Evolutionary conservation across 1,140 invertebrate genomes (phyloP).

Genomic region (Pissodes strobi): DNA sequence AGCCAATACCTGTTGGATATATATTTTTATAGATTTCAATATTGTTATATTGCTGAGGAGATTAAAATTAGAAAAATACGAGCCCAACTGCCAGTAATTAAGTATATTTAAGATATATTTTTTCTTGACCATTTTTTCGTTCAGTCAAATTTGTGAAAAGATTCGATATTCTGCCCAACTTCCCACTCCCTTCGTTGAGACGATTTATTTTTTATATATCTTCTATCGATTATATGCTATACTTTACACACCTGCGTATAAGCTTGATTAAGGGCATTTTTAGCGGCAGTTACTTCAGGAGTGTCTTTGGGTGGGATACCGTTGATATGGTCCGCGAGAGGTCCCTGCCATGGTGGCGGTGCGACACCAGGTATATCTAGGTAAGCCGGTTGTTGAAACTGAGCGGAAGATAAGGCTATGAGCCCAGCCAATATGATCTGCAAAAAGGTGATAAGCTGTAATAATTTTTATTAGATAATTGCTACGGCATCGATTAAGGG

Average conservation of each 20-base stretch:
- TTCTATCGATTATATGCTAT: neutral
- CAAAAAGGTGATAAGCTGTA: too few species aligned
- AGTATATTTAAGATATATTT: too few species aligned
- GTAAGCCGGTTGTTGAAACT: too few species aligned
- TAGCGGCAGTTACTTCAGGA: constrained; percentile 40
- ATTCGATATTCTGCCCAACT: too few species aligned
- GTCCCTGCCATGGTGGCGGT: constrained; percentile 27
- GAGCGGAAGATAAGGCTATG: too few species aligned
- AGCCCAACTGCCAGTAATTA: too few species aligned
- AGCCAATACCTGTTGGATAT: constrained; percentile 10
- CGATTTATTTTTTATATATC: neutral
- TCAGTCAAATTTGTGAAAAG: too few species aligned
- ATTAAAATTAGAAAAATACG: too few species aligned
- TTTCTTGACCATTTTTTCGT: too few species aligned
- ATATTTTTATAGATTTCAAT: neutral
- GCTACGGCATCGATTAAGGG: too few species aligned
- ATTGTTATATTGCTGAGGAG: neutral
- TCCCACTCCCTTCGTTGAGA: neutral
- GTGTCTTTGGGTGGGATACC: constrained; percentile 35
- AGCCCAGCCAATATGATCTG: too few species aligned
- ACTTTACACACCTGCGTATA: constrained; percentile 22
- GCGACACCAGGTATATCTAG: constrained; percentile 8
- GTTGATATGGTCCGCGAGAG: constrained; percentile 25
- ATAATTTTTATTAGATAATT: too few species aligned
- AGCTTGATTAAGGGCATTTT: constrained; percentile 13